Evolutionary conservation across 1,140 invertebrate genomes (phyloP), one percentile per base, ranked within the genome.

Genomic region (Spodoptera litura): DNA sequence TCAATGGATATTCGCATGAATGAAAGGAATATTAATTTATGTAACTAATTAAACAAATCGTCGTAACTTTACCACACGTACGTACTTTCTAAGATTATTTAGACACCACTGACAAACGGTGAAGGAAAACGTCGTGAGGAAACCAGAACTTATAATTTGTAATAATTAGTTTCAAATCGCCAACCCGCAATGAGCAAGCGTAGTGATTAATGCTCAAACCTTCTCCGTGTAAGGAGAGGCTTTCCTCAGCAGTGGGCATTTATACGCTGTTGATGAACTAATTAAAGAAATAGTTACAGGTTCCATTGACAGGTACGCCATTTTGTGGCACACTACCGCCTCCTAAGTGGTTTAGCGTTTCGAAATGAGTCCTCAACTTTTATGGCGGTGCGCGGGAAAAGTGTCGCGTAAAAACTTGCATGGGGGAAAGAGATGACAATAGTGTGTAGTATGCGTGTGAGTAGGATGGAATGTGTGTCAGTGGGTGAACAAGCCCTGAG

Each of bases 301-400:
- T 27, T 59, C 27, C 49, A 25, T 56, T 61, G 72, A n/a, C 59
- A 62, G 64, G 35, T 51, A 8, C 62, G 52, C 15, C 62, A 55
- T 58, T 77, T 78, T 71, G 27, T 77, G 56, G 62, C 56, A 38
- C 74, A 77, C 61, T 77, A 77, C 74, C 74, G 74, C 74, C 68
- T 77, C 74, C 74, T 68, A 77, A 77, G 52, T 64, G 44, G 51
- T 61, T 66, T 61, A 52, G 11, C 70, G 49, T 88, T 90, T 84
- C 83, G 80, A 90, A 88, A 87, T 84, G 74, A 78, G 86, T 84
- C 81, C 62, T 79, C 75, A 78, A 81, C 85, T 83, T 84, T 87
- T 90, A 86, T 88, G 85, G 83, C 83, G 86, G 87, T 85, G 86
- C 83, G 84, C 83, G 81, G 82, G 87, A 88, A 88, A 88, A 88